Evolutionary conservation across 1,140 invertebrate species (phyloP), one percentile per base, ranked within the genome.

Genomic region (Philopotamus ludificatus): DNA sequence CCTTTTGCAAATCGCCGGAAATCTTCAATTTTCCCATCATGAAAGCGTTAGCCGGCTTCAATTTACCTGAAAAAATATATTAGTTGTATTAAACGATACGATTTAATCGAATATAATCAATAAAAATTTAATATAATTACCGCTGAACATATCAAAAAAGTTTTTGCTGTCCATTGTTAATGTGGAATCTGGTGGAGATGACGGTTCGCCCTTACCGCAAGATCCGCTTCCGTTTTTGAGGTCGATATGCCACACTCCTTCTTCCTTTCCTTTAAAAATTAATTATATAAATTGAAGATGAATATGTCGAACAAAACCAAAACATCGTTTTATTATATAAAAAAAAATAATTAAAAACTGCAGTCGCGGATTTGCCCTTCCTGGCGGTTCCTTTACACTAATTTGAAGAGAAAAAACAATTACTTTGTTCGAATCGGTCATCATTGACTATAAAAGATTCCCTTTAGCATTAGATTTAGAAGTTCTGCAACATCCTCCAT

Each of bases 21-120:
- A 99, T 93, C 81, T 97, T 97, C 45, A 99, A 79, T 81, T 98
- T 98, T 23, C 97, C 97, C 73, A 89, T 88, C 94, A 99, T 97
- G 76, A 97, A 97, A 8, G 96, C 95, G 20, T 87, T 86, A 0
- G 93, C 87, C 8, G 96, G 88, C 76, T 96, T 97, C 64, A 97
- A 71, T 82, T 94, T 91, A 23, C 93, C 91, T 87, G 73, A 65
- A 12, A 34, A 54, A 39, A 28, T 28, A 54, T 22, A 9, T 9
- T 12, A 61, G n/a, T 42, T 58, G 9, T 63, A 16, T 51, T 61
- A 22, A 7, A 2, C 12, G 8, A 44, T 59, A 22, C 20, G 18
- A 10, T n/a, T 45, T 15, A 64, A n/a, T 61, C 60, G 45, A 12
- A 26, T 57, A 39, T 4, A 28, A n/a, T 54, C 4, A 47, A 28